Conservation (phyloP, 1,140 invertebrate species). For the Camponotus pennsylvanicus region DNA sequence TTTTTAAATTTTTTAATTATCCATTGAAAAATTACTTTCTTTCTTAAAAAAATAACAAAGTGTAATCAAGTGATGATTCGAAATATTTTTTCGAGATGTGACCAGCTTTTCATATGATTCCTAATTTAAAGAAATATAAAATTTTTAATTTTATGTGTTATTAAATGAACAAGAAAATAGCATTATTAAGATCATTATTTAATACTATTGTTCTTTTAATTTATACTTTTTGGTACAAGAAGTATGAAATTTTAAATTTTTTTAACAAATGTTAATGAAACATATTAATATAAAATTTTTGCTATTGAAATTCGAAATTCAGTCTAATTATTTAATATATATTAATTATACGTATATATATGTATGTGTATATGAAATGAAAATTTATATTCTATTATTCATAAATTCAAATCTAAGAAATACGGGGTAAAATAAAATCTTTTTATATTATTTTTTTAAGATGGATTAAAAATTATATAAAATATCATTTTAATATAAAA, state of each 20-base stretch:
- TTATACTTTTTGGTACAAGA: background rate
- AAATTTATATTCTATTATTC: slow-evolving; percentile 11
- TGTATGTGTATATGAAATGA: background rate
- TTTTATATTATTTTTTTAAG: slow-evolving; percentile 5
- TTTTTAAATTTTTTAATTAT: background rate
- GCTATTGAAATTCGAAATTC: background rate
- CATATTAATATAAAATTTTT: background rate
- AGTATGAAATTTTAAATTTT: slow-evolving; percentile 7
- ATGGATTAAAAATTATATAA: background rate
- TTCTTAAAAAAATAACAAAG: background rate
- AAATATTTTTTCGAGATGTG: background rate
- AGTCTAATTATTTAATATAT: background rate
- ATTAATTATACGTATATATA: background rate
- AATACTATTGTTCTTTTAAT: background rate
- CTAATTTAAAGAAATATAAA: background rate
- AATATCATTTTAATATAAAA: background rate
- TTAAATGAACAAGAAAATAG: background rate
- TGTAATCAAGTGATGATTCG: background rate
- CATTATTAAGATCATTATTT: background rate
- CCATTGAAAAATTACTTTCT: background rate
- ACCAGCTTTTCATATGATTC: background rate
- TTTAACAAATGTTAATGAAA: background rate
- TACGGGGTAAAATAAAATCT: background rate
- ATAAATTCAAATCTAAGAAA: background rate
- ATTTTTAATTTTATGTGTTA: background rate